phyloP scores from a whole-genome alignment of 2,113 vertebrate species.

The Scolopax mira region DNA sequence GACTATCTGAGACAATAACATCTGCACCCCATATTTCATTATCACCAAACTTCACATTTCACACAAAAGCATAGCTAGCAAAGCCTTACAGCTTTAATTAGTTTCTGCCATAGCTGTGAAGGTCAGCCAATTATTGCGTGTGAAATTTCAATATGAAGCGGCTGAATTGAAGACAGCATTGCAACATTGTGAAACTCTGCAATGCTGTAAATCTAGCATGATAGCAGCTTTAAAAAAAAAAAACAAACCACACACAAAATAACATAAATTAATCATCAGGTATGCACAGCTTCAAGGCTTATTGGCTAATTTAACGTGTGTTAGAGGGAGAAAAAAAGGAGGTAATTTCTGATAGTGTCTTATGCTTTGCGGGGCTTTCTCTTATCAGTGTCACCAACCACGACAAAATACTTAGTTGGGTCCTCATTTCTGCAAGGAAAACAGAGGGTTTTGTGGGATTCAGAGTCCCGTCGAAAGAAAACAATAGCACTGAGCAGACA shows the following conservation, averaged over 20 bases:
- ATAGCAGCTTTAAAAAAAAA: constrained; percentile 1
- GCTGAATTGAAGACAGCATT: constrained; percentile 75
- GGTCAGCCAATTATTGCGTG: constrained; percentile 98
- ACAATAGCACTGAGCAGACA: not conserved
- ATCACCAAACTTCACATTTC: constrained; percentile 95
- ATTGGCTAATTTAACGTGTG: constrained; percentile 70
- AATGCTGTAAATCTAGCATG: constrained; percentile 62
- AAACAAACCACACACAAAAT: constrained; percentile 4
- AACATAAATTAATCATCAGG: constrained; percentile 73
- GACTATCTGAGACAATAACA: constrained; percentile 81
- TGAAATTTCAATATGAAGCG: constrained; percentile 90
- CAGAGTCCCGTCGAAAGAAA: not conserved
- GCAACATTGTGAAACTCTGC: constrained; percentile 69
- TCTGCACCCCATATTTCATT: constrained; percentile 90
- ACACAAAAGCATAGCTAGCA: constrained; percentile 86
- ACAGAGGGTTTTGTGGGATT: not conserved
- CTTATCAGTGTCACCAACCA: constrained; percentile 44
- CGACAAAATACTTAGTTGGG: constrained; percentile 46
- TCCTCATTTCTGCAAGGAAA: constrained; percentile 26
- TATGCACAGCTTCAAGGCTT: constrained; percentile 63
- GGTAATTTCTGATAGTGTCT: constrained; percentile 49
- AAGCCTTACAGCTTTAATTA: constrained; percentile 97
- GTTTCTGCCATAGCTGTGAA: constrained; percentile 94
- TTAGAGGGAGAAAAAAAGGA: not conserved
- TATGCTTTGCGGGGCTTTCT: not conserved